Evolutionary conservation across 1,140 invertebrate genomes (phyloP).

Genomic region (Drosophila orosa): DNA sequence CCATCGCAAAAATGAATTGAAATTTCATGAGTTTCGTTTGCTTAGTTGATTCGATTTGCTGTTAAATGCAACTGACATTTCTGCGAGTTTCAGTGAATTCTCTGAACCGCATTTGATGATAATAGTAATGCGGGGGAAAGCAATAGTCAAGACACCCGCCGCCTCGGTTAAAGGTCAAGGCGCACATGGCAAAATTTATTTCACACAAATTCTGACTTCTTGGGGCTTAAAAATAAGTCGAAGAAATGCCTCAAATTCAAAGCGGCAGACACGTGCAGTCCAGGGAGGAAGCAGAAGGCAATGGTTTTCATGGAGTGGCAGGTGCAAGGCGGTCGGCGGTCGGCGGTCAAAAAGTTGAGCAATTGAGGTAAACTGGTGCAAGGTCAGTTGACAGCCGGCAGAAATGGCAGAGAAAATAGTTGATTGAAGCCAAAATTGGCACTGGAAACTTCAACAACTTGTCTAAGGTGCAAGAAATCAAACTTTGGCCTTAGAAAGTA

Average conservation of each 20-base stretch:
- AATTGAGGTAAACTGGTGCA: constrained; percentile 34
- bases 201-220: constrained; percentile 19
- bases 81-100: neutral
- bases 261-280: constrained; percentile 9
- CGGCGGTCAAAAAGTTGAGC: constrained; percentile 29
- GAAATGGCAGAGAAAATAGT: neutral
- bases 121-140: neutral
- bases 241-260: constrained; percentile 25
- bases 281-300: neutral
- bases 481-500: neutral
- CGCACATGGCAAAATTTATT: constrained; percentile 36
- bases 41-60: constrained; percentile 6
- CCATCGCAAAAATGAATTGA: constrained; percentile 24
- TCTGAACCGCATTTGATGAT: constrained; percentile 13
- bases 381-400: constrained; percentile 28
- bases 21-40: constrained; percentile 15
- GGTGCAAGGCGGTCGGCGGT: constrained; percentile 1
- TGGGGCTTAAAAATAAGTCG: constrained; percentile 31
- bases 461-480: neutral
- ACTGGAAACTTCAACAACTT: neutral
- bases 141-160: too few species aligned
- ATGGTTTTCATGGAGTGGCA: constrained; percentile 10
- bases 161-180: constrained; percentile 74
- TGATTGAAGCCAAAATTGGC: constrained; percentile 4
- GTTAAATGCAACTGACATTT: constrained; percentile 2